A percentile compares a stretch with the other conserved stretches of the same genome.
Conservation (phyloP, 2,888 invertebrate species). For the Argyra leucocephala region DNA sequence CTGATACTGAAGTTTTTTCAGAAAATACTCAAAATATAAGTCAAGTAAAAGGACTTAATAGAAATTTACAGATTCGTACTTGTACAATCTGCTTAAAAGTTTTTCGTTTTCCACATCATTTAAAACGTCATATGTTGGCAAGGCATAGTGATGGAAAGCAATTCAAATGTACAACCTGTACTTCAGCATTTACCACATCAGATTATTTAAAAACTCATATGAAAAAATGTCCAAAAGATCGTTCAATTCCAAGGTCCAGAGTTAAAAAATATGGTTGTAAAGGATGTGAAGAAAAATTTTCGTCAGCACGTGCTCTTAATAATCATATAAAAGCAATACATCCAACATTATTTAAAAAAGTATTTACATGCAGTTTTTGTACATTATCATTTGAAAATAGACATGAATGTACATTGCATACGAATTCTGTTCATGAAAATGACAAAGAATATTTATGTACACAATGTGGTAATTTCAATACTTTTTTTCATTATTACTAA, state of each 20-base stretch:
- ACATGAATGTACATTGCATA: background rate
- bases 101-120: background rate
- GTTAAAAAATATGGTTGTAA: background rate
- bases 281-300: background rate
- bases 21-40: background rate
- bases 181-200: constrained; percentile 78
- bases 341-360: background rate
- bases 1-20: background rate
- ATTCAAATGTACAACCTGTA: constrained; percentile 80
- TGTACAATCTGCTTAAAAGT: background rate
- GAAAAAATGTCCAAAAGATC: background rate
- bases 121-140: background rate
- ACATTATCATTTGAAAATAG: background rate
- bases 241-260: background rate
- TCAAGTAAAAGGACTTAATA: background rate
- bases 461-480: background rate
- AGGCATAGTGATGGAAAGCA: constrained; percentile 72
- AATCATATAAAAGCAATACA: background rate
- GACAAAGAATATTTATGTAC: background rate
- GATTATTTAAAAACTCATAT: constrained; percentile 70
- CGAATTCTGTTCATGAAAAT: background rate
- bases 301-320: background rate
- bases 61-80: background rate
- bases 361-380: background rate
- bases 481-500: background rate